phyloP scores from a whole-genome alignment of 2,888 invertebrate genomes.

The Gryllus longicercus region DNA sequence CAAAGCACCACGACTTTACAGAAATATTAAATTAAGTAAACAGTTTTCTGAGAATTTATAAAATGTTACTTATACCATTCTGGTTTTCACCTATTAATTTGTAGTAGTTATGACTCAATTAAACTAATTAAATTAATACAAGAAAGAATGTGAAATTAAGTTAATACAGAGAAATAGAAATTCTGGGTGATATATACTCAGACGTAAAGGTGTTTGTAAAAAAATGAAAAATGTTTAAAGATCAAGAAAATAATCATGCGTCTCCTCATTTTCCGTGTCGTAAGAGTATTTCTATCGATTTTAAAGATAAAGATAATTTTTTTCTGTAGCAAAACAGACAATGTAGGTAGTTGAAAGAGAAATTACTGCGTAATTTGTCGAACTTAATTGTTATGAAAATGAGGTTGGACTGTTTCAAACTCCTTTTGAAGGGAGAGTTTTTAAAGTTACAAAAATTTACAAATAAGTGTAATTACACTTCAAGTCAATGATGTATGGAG shows the following conservation, averaged over 20 bases:
- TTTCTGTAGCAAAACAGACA: background rate
- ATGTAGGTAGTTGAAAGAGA: background rate
- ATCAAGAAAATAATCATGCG: background rate
- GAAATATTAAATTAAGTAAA: too few species aligned
- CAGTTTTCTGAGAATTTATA: too few species aligned
- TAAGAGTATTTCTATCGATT: background rate
- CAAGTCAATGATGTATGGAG: background rate
- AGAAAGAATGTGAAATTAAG: too few species aligned
- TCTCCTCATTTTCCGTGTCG: background rate
- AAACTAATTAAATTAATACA: background rate
- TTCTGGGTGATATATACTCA: background rate
- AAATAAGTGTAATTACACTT: background rate
- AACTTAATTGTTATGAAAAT: background rate
- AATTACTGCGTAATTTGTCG: background rate
- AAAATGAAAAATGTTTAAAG: background rate
- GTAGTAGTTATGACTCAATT: background rate
- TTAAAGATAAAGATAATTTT: background rate
- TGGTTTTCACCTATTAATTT: too few species aligned
- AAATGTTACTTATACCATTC: too few species aligned
- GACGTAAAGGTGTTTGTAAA: background rate
- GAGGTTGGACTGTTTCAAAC: background rate
- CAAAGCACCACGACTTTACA: too few species aligned
- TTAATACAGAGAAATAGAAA: background rate
- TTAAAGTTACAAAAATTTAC: background rate
- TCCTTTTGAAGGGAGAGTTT: background rate